Base-by-base conservation (phyloP, 2,113 vertebrate species). In the Paralichthys olivaceus region DNA sequence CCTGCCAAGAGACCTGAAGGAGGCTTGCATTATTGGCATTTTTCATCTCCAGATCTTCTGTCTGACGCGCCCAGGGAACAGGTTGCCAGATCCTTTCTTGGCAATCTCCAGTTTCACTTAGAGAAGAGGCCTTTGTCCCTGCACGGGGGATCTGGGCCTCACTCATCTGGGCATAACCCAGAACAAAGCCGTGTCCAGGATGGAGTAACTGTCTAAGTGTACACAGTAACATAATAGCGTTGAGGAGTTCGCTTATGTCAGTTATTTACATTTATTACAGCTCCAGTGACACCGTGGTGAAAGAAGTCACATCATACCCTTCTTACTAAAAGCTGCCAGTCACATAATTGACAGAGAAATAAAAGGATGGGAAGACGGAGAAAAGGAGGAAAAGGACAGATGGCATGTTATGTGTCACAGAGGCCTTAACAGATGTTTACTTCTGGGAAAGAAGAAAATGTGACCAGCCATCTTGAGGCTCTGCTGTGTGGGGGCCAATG, bases 11-110 rank as follows among this genome's bases (percentile, higher is more conserved):
- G 70, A 82, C 75, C 70, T 72, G 71, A 55, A 80, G 72, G 75
- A 91, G 70, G 84, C 53, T 79, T 77, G 66, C 82, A 77, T 92
- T 93, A 92, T 93, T 93, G 88, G 82, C 86, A 91, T 93, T 91
- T 91, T 88, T 91, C 84, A 85, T 81, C 82, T 74, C 68, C 51
- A 86, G 87, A 85, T 90, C 81, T 62, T 79, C 84, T 83, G 37
- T 70, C 69, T 29, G 20, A 69, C 67, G 79, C 32, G 23, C 69
- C 54, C 71, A 23, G 70, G 73, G 86, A 79, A 80, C 78, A 85
- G 81, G 90, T 89, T 91, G 90, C 83, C 86, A 92, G 87, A 92
- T 92, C 88, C 91, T 84, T 85, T 72, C 78, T 90, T 82, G 67
- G 28, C 72, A 75, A 84, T 80, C 87, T 94, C 88, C 37, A 37